A percentile compares a stretch with the other conserved stretches of the same genome.
These are phyloP conservation scores for Phalacrocorax brasilianus DNA, from an alignment of 2,113 vertebrate species.

Conservation along the genomic window DNA sequence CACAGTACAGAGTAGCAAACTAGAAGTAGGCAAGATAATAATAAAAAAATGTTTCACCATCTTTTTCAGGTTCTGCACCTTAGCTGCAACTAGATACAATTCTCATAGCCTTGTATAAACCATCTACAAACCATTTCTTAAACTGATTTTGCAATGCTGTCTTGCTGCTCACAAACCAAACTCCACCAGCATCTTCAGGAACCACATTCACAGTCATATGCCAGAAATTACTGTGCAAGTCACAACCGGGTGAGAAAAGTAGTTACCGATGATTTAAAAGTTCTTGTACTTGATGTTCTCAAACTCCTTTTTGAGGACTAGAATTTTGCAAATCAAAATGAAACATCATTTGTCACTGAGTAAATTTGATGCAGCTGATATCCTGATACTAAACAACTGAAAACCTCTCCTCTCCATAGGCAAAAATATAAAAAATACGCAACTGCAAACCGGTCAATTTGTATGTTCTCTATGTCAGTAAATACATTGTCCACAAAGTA, in stretches of 20 bases:
- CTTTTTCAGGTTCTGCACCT: neutral
- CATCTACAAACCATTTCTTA: neutral
- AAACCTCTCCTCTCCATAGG: neutral
- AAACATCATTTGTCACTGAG: neutral
- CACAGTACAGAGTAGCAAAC: neutral
- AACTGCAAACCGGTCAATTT: neutral
- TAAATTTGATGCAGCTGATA: neutral
- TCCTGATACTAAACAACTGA: neutral
- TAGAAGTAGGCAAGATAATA: neutral
- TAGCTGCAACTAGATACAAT: neutral
- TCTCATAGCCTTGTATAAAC: neutral
- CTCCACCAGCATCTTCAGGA: neutral
- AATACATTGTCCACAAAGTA: neutral
- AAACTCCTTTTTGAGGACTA: neutral
- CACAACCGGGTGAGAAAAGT: neutral
- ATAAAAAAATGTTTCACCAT: neutral
- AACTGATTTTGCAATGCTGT: neutral
- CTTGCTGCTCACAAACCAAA: neutral
- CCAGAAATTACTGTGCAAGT: neutral
- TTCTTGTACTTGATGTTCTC: neutral
- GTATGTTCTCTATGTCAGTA: neutral
- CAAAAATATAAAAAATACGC: neutral
- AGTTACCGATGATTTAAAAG: neutral
- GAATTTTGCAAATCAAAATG: neutral
- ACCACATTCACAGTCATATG: neutral